These are phyloP conservation scores for Pogoniulus pusillus DNA, from an alignment of 2,797 vertebrate species.

Conservation along the genomic window DNA sequence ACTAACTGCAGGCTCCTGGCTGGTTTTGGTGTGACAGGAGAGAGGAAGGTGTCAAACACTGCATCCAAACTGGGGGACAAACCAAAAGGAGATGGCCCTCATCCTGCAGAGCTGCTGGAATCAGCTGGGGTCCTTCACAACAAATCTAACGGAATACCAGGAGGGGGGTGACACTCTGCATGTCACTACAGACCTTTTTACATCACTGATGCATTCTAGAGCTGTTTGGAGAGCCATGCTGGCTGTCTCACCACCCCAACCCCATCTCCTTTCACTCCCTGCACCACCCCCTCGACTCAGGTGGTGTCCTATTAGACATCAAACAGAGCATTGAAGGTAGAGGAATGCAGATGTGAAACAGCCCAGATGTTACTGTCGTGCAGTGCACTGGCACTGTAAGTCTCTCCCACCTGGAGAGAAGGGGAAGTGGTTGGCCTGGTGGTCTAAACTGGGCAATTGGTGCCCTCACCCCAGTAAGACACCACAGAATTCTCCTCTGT, in stretches of 20 bases:
- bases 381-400: background rate
- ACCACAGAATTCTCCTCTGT: background rate
- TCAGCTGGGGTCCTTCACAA: fast-evolving
- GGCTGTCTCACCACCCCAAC: fast-evolving
- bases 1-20: background rate
- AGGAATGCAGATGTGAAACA: background rate
- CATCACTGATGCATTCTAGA: fast-evolving
- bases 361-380: background rate
- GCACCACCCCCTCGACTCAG: fast-evolving
- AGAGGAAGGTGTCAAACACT: background rate
- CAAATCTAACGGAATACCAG: background rate
- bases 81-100: background rate
- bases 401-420: background rate
- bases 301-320: background rate
- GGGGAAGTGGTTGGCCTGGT: background rate
- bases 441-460: background rate
- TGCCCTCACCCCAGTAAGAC: background rate
- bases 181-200: background rate
- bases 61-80: background rate
- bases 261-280: fast-evolving
- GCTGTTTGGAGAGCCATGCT: background rate
- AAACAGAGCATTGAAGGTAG: background rate
- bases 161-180: background rate
- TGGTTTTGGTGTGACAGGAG: background rate
- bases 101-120: background rate